Evolutionary conservation across 2,113 vertebrate genomes (phyloP).

Genomic region (Rhodinocichla rosea): DNA sequence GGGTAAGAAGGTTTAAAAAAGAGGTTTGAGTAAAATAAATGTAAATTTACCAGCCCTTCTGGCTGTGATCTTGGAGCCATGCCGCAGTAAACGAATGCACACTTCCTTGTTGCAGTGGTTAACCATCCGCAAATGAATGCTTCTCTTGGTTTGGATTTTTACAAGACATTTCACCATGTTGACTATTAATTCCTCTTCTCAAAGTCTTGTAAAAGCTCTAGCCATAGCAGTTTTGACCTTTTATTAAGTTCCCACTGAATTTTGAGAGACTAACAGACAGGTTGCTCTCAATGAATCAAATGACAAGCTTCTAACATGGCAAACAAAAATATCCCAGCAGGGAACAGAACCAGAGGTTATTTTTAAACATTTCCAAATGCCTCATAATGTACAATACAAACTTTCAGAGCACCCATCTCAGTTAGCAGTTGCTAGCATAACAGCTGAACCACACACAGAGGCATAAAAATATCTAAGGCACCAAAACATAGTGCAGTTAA

Average conservation of each 20-base stretch:
- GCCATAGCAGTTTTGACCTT: constrained; percentile 66
- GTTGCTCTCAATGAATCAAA: constrained; percentile 79
- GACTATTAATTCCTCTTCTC: background rate
- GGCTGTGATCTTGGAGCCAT: constrained; percentile 82
- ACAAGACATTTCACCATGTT: constrained; percentile 90
- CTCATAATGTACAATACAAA: constrained; percentile 64
- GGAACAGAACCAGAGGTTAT: constrained; percentile 80
- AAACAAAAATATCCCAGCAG: constrained; percentile 86
- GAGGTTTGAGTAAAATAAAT: background rate
- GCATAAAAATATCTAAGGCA: constrained; percentile 20
- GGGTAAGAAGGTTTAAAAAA: background rate
- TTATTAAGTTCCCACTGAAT: constrained; percentile 45
- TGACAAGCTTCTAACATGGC: constrained; percentile 77
- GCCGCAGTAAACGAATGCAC: constrained; percentile 86
- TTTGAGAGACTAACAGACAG: constrained; percentile 47
- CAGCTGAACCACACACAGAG: constrained; percentile 53
- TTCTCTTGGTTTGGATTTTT: constrained; percentile 89
- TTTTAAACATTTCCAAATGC: constrained; percentile 81
- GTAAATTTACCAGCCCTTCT: constrained; percentile 72
- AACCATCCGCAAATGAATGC: constrained; percentile 87
- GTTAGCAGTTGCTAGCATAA: constrained; percentile 56
- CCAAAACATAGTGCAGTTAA: background rate
- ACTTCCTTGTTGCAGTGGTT: constrained; percentile 90
- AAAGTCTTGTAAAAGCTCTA: constrained; percentile 9
- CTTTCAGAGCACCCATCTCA: constrained; percentile 2